A percentile compares a stretch with the other conserved stretches of the same genome.
phyloP scores from a whole-genome alignment of 2,113 vertebrate species.

The Leucoraja erinaceus region DNA sequence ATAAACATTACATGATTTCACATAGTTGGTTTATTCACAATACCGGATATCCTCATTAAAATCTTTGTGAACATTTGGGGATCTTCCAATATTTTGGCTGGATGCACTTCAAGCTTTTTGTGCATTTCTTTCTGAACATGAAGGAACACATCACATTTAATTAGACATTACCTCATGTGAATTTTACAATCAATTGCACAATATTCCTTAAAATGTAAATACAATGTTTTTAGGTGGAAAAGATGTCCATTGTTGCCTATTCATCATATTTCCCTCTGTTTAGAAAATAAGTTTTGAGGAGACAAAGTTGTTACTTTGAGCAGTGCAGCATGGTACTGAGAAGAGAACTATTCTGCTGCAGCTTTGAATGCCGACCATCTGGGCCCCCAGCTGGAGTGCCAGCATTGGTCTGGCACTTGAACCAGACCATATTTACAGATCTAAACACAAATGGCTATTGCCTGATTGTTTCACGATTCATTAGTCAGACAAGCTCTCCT shows the following conservation, averaged over 20 bases:
- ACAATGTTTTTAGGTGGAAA: background rate
- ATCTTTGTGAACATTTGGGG: background rate
- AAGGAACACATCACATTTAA: background rate
- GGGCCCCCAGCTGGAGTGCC: slow-evolving; percentile 99
- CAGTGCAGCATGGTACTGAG: slow-evolving; percentile 69
- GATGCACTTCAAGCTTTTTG: background rate
- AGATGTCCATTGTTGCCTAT: background rate
- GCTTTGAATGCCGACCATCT: slow-evolving; percentile 97
- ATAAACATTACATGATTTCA: background rate
- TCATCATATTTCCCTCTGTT: slow-evolving; percentile 8
- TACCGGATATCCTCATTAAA: background rate
- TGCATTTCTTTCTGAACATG: background rate
- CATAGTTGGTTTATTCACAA: background rate
- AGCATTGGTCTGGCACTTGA: slow-evolving; percentile 99
- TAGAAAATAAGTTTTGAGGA: slow-evolving; percentile 12
- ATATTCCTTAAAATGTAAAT: background rate
- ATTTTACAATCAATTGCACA: background rate
- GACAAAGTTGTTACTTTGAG: slow-evolving; percentile 62
- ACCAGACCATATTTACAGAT: slow-evolving; percentile 99
- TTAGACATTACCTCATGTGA: background rate
- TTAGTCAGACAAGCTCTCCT: slow-evolving; percentile 99
- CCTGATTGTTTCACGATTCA: slow-evolving; percentile 99
- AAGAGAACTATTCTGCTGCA: slow-evolving; percentile 69
- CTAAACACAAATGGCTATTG: slow-evolving; percentile 99
- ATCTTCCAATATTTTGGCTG: background rate